Evolutionary conservation across 2,113 vertebrate species (phyloP), one percentile per base, ranked within the genome.

Genomic region (Nothocercus julius): DNA sequence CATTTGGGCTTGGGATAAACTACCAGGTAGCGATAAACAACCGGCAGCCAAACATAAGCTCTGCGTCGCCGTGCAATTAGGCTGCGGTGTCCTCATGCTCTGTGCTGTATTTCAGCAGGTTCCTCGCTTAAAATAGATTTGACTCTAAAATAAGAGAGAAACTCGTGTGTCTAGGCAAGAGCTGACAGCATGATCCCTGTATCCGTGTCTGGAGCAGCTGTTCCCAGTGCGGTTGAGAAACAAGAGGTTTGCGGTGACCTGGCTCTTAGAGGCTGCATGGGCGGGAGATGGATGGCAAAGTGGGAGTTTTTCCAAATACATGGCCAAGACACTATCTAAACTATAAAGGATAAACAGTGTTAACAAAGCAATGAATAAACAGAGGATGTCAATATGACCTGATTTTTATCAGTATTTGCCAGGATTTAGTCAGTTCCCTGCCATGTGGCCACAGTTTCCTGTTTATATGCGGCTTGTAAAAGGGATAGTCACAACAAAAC

Each of bases 311-410:
- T 89, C 77, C 66, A 6, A 9, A 76, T 49, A 30, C 2, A 13
- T 36, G 70, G 38, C 75, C 59, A 34, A 83, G 89, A 69, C 13
- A 4, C 11, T 63, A 42, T 47, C 45, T 84, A 82, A 56, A 72
- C 42, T 66, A 56, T n/a, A 42, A n/a, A 53, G 74, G 85, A 69
- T 42, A 82, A 95, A 77, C 73, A 82, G 58, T 1, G 45, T 30
- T 84, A 91, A 83, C 73, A 68, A 87, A 83, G 79, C 76, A 49
- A 38, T 7, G 85, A 25, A 30, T 81, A 88, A 95, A 79, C 87
- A 88, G 73, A 87, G 91, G 91, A 95, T 82, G 92, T 42, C 76
- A 77, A 79, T 61, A 45, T 61, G 85, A 70, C 28, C 95, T 79
- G 92, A 82, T 89, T 90, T 85, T 76, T 66, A 7, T 36, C 64